phyloP scores from a whole-genome alignment of 2,888 invertebrate species.

The Cyclophora albipunctata region DNA sequence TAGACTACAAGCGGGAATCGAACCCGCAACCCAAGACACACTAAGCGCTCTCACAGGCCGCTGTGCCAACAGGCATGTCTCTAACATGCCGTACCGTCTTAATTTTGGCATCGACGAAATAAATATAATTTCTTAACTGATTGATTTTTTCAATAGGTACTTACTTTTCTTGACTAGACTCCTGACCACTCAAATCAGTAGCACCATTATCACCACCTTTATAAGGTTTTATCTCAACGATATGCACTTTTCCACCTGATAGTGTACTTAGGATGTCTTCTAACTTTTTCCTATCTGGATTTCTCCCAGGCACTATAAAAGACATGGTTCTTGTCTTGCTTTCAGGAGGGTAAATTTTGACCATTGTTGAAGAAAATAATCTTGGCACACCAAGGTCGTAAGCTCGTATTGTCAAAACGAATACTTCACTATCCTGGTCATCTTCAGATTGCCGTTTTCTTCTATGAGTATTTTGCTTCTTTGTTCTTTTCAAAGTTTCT shows the following conservation, averaged over 20 bases:
- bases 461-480: constrained; percentile 55
- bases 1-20: no score
- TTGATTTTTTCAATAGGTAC: constrained; percentile 10
- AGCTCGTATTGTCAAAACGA: constrained; percentile 83
- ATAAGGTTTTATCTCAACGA: constrained; percentile 84
- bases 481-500: constrained; percentile 65
- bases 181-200: constrained; percentile 67
- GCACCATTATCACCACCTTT: constrained; percentile 73
- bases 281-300: constrained; percentile 82
- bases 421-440: constrained; percentile 70
- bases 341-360: constrained; percentile 86
- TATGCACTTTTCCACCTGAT: constrained; percentile 86
- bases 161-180: constrained; percentile 75
- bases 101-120: no score
- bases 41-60: no score
- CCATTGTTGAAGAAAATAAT: constrained; percentile 80
- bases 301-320: constrained; percentile 86
- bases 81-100: no score
- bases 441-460: constrained; percentile 63
- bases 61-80: no score
- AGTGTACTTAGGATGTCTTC: constrained; percentile 84
- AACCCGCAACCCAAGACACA: no score
- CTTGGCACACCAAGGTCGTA: constrained; percentile 91
- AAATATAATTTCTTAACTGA: no score
- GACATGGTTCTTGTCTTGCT: constrained; percentile 84